Conservation (phyloP, 2,888 invertebrate genomes). For the Eupsilia transversa region DNA sequence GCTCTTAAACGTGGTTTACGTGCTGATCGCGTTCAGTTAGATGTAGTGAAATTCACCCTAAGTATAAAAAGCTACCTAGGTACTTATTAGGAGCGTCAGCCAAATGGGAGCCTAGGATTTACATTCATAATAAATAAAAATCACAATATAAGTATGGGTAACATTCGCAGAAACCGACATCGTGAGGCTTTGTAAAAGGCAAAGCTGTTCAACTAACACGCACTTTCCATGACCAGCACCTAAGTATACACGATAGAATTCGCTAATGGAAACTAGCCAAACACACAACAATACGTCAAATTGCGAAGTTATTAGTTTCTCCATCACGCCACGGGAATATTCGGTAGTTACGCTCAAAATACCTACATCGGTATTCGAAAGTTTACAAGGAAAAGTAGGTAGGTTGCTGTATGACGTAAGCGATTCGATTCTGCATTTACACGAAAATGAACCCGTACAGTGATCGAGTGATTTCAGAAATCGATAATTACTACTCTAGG, state of each 20-base stretch:
- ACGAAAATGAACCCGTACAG: constrained; percentile 19
- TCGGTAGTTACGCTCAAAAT: constrained; percentile 10
- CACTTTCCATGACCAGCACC: constrained; percentile 42
- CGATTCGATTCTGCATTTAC: constrained; percentile 36
- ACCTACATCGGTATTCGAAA: constrained; percentile 22
- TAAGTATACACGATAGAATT: constrained; percentile 31
- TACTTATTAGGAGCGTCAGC: background rate
- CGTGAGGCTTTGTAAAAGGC: constrained; percentile 56
- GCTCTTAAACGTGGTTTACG: too few relatives aligned
- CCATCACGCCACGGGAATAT: constrained; percentile 23
- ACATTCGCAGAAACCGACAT: constrained; percentile 57
- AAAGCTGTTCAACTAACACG: constrained; percentile 53
- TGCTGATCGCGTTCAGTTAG: too few relatives aligned
- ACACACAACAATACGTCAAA: constrained; percentile 36
- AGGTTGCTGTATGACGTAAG: background rate
- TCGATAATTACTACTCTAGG: constrained; percentile 11
- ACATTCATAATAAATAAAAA: constrained; percentile 56
- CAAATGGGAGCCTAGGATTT: constrained; percentile 41
- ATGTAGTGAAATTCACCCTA: too few relatives aligned
- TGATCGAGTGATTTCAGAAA: constrained; percentile 22
- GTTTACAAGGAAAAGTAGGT: constrained; percentile 26
- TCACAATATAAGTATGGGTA: constrained; percentile 48
- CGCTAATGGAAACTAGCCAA: constrained; percentile 51
- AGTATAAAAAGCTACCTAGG: background rate
- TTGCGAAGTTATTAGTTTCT: constrained; percentile 33